Percentiles rank a stretch among this genome's conserved stretches.
Conservation (phyloP, 2,113 vertebrate species). For the Pterophyllum scalare region DNA sequence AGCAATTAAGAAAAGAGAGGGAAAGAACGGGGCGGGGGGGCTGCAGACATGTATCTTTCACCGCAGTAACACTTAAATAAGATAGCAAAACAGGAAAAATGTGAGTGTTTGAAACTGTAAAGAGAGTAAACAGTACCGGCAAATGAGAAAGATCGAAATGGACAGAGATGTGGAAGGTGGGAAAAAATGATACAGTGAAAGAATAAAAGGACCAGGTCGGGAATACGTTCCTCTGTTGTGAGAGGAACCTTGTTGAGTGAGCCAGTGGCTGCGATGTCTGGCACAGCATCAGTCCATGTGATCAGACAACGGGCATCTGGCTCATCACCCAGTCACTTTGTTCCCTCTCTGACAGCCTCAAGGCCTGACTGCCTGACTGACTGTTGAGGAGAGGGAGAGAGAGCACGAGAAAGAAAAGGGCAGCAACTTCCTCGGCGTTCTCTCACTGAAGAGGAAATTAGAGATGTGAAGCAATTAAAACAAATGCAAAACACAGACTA, state of each 20-base stretch:
- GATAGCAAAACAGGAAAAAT: neutral
- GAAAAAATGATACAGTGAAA: neutral
- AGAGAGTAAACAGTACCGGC: constrained; percentile 17
- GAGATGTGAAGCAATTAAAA: constrained; percentile 66
- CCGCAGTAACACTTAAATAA: constrained; percentile 21
- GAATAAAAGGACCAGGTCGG: constrained; percentile 57
- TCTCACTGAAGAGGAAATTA: constrained; percentile 61
- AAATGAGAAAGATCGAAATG: constrained; percentile 55
- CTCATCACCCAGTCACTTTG: constrained; percentile 79
- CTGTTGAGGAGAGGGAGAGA: constrained; percentile 63
- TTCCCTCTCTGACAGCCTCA: constrained; percentile 74
- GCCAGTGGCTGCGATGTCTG: constrained; percentile 70
- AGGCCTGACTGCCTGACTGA: constrained; percentile 70
- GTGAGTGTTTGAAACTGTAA: constrained; percentile 23
- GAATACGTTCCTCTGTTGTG: constrained; percentile 60
- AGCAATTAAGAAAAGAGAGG: constrained; percentile 46
- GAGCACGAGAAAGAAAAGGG: constrained; percentile 29
- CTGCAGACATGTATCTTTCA: constrained; percentile 24
- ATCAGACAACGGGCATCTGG: constrained; percentile 75
- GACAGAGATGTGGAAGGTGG: neutral
- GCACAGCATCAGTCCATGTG: constrained; percentile 75
- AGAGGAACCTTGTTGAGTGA: constrained; percentile 71
- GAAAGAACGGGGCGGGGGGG: neutral
- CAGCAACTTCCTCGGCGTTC: constrained; percentile 22
- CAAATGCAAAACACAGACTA: constrained; percentile 50